Base-by-base conservation (phyloP, 2,113 vertebrate species). In the Sturnus vulgaris region DNA sequence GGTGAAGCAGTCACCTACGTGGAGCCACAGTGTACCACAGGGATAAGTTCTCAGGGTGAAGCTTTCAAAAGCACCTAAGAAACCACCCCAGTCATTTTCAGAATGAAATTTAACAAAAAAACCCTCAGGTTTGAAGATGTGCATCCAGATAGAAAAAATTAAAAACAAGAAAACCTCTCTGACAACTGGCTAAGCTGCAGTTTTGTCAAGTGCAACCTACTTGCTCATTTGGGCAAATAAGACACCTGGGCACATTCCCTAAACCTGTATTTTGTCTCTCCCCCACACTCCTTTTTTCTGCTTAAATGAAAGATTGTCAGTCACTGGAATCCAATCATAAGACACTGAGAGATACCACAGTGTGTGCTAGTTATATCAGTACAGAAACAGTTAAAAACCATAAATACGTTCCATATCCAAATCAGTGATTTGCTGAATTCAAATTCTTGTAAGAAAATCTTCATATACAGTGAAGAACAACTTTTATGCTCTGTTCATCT, bases 271-370 rank as follows among this genome's bases (percentile, higher is more conserved):
- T 60, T 78, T 40, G 50, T 22, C 6, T 24, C 7, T 11, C 23
- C 8, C 19, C 4, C 1, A 5, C 2, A 2, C 0, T 1, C 2
- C 12, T 37, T 69, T 55, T 64, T 33, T 37, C 37, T 76, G 33
- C 55, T 66, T 82, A 81, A 61, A 87, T 27, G 3, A 28, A 84
- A 95, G 37, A 68, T 47, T 56, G 64, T 33, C 27, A 73, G 2
- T 40, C 66, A 46, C 25, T 64, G 47, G 18, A 60, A 79, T 66
- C 24, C 75, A 78, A 86, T 70, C 23, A 80, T 18, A 80, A 61
- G n/a, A 63, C 25, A 59, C 0, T 66, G 2, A 53, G 5, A 55
- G 5, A 49, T 2, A 69, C 1, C 33, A n/a, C 50, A 46, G 40
- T 23, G 25, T 27, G 27, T 31, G 50, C 66, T 44, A 66, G 40